Base-by-base conservation (phyloP, 2,888 invertebrate species). In the Leptopilina drosophilae region DNA sequence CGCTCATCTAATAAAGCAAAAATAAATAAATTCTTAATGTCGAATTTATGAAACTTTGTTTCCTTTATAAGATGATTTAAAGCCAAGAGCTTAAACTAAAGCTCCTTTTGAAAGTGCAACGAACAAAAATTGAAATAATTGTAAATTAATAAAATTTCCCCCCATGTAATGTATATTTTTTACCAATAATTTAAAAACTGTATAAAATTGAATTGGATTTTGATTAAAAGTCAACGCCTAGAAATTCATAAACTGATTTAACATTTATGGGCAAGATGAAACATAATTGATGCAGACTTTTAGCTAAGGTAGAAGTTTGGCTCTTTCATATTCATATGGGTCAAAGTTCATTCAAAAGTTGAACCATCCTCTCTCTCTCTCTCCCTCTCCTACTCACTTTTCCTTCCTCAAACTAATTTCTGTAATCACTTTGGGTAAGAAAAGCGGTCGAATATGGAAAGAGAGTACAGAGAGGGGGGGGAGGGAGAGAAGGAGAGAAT, bases 291-390 rank as follows among this genome's bases (percentile, higher is more conserved):
- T 33, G 73, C 53, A 73, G 53, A 56, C 33, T 73, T 56, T 14
- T 73, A 53, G n/a, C 26, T 8, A n/a, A 53, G 53, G 33, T 15
- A n/a, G 14, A 56, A 40, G 73, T 73, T 73, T 73, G 56, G 49
- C 33, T 73, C 73, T 9, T 73, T 33, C 73, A 56, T 73, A 73
- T 73, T 53, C 33, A 73, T 73, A 73, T 56, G 53, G 73, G 53
- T 73, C 33, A 73, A 73, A 40, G 56, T 73, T 56, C 26, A 26
- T 56, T 56, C 56, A n/a, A 40, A 73, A 56, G 53, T 73, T 56
- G n/a, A 56, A 53, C 26, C 33, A 33, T 33, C 33, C n/a, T 73
- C 42, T 42, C 42, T 42, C 42, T 42, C 42, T 42, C 42, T 42
- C 42, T 42, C 42, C 6, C 42, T 42, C 42, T 42, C 33, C 33